Evolutionary conservation across 2,113 vertebrate genomes (phyloP), one percentile per base, ranked within the genome.

Genomic region (Collichthys lucidus): DNA sequence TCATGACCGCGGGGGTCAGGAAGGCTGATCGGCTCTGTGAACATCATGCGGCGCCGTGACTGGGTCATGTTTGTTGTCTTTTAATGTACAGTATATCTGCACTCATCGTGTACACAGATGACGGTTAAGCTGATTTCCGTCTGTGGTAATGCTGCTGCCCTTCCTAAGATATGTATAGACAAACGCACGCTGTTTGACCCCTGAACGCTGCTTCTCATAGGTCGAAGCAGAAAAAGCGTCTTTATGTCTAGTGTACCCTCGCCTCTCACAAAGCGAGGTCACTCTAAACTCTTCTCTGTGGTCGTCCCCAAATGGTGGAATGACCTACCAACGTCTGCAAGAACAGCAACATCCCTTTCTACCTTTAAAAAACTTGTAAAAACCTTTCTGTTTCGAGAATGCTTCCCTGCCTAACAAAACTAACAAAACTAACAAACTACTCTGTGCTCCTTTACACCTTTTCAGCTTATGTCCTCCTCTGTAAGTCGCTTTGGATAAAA

Each of bases 41-140:
- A 11, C 12, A 50, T 69, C 46, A 42, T 14, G 63, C 3, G 24
- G 20, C 22, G 62, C 20, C 44, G 47, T 50, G 52, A 68, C 55
- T 49, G 69, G 65, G 71, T 87, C 76, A 78, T 84, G 82, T 84
- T 84, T 89, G 86, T 82, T 87, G 84, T 83, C 60, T 52, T 29
- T 52, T 81, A 82, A 80, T 84, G 80, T 80, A 72, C 77, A 81
- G 80, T 80, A 72, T 81, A 81, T 83, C 31, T 84, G 76, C 50
- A 4, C 76, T 76, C 3, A 75, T 50, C 10, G 11, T 60, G 69
- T 29, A 73, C 80, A 85, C 74, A 74, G 66, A 69, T 74, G 46
- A 61, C 56, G 20, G 71, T 42, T 91, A 89, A 92, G 50, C 86
- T 65, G 87, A 82, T 90, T 63, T 89, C n/a, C 20, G 11, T 24